A percentile compares a stretch with the other conserved stretches of the same genome.
Conservation (phyloP, 1,140 invertebrate genomes). For the Macrosteles quadrilineatus region DNA sequence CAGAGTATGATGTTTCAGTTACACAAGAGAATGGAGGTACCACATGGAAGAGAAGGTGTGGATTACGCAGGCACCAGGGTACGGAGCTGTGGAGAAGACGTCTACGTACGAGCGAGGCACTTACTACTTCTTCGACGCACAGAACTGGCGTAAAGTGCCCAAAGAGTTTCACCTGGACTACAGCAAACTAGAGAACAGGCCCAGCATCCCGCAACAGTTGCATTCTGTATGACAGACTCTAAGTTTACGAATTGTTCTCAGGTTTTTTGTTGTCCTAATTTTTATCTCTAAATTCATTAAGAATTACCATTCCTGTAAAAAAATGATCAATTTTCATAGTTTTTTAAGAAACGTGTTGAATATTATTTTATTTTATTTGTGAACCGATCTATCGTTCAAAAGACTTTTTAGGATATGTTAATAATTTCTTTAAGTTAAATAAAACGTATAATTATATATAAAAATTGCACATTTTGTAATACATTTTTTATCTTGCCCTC, state of each 20-base stretch:
- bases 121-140: conserved; percentile 98
- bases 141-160: conserved; percentile 93
- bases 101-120: conserved; percentile 95
- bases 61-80: conserved; percentile 96
- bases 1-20: conserved; percentile 71
- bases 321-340: conserved; percentile 23
- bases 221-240: conserved; percentile 37
- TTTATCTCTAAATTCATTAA: conserved; percentile 22
- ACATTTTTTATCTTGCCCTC: conserved; percentile 13
- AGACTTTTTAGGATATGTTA: conserved; percentile 29
- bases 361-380: conserved; percentile 8
- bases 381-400: conserved; percentile 6
- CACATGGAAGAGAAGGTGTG: conserved; percentile 99
- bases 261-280: conserved; percentile 32
- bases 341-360: conserved; percentile 25
- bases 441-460: conserved; percentile 15
- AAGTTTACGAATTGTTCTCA: conserved; percentile 25
- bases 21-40: conserved; percentile 98
- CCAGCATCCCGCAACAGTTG: conserved; percentile 51
- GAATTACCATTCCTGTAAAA: conserved; percentile 26
- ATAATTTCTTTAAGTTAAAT: conserved; percentile 20
- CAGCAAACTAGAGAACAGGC: conserved; percentile 92
- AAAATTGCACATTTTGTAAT: conserved; percentile 16
- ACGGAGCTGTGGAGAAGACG: conserved; percentile 91
- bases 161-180: conserved; percentile 98